Evolutionary conservation across 2,797 vertebrate species (phyloP).

Genomic region (Coluber constrictor): DNA sequence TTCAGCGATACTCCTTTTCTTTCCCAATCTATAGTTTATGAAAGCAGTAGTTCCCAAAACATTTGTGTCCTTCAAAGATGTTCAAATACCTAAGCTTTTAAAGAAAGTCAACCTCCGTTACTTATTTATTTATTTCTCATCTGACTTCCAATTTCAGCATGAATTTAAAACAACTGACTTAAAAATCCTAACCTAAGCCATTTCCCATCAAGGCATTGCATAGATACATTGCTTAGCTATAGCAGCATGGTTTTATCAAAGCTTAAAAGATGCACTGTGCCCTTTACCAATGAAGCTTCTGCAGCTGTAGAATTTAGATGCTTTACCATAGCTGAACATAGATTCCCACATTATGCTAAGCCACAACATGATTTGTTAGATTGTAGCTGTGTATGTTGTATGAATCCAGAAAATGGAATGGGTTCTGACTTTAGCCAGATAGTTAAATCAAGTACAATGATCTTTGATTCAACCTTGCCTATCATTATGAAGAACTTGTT

Average conservation of each 20-base stretch:
- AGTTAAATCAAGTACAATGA: background rate
- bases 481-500: background rate
- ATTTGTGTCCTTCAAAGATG: background rate
- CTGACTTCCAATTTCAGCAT: background rate
- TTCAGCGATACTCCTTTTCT: background rate
- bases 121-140: background rate
- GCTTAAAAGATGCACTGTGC: background rate
- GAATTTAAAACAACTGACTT: background rate
- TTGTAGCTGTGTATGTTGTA: background rate
- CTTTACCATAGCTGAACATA: background rate
- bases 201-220: background rate
- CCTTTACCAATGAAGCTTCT: no score
- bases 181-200: background rate
- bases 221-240: background rate
- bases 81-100: background rate
- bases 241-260: background rate
- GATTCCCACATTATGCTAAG: background rate
- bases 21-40: background rate
- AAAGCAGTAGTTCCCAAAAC: background rate
- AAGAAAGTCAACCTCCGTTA: background rate
- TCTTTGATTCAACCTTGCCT: background rate
- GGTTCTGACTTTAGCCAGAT: background rate
- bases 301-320: background rate
- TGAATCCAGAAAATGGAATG: background rate
- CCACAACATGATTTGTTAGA: background rate